A percentile compares a stretch with the other conserved stretches of the same genome.
These are phyloP conservation scores for Periophthalmus modestus DNA, from an alignment of 2,113 vertebrate species.

Conservation along the genomic window DNA sequence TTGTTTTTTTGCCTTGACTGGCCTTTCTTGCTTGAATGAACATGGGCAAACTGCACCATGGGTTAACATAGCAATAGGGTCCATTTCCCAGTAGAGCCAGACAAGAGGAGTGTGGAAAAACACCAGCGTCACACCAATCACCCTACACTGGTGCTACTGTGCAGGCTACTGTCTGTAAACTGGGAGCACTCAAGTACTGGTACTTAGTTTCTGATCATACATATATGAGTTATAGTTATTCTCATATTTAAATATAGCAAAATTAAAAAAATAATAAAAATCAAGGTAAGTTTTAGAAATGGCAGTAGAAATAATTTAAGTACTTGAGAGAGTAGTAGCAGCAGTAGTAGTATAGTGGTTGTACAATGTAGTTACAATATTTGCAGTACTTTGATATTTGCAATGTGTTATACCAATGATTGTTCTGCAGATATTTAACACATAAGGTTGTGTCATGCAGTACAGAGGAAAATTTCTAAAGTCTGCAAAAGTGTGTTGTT, in stretches of 20 bases:
- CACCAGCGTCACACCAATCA: not conserved
- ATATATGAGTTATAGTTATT: not conserved
- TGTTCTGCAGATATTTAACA: not conserved
- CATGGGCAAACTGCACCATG: not conserved
- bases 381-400: too few species aligned
- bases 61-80: constrained; percentile 1
- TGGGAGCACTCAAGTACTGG: not conserved
- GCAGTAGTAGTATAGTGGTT: not conserved
- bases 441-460: not conserved
- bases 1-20: not conserved
- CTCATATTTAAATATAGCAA: not conserved
- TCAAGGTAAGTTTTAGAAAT: too few species aligned
- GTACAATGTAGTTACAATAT: too few species aligned
- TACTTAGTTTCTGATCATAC: not conserved
- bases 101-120: constrained; percentile 6
- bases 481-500: not conserved
- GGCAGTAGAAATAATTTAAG: not conserved
- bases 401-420: not conserved
- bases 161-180: not conserved
- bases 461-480: not conserved
- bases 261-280: too few species aligned
- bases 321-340: not conserved
- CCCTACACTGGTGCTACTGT: not conserved
- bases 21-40: not conserved
- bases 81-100: constrained; percentile 5